Evolutionary conservation across 2,888 invertebrate genomes (phyloP).

Genomic region (Thecocarcelia acutangulata): DNA sequence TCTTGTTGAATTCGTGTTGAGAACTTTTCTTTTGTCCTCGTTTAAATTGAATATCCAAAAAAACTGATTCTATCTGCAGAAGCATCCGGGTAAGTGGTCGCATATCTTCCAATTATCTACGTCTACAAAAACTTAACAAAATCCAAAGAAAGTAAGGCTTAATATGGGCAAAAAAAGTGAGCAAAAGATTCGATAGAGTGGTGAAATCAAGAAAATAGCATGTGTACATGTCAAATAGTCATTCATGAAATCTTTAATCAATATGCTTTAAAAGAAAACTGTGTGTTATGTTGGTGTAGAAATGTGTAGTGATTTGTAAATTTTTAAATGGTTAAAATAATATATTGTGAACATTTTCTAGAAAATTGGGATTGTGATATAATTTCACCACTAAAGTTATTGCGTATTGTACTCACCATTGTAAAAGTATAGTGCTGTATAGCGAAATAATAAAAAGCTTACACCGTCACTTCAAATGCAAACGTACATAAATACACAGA

Average conservation of each 20-base stretch:
- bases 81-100: conserved; percentile 72
- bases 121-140: background rate
- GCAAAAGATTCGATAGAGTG: conserved; percentile 42
- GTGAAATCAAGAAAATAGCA: conserved; percentile 25
- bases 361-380: conserved; percentile 29
- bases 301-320: no score
- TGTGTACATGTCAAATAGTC: conserved; percentile 32
- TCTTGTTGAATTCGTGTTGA: conserved; percentile 74
- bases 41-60: conserved; percentile 68
- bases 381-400: conserved; percentile 55
- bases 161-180: conserved; percentile 55
- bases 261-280: background rate
- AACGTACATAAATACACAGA: no score
- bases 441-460: no score
- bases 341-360: conserved; percentile 1
- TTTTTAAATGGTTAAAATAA: no score
- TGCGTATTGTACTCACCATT: conserved; percentile 50
- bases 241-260: background rate
- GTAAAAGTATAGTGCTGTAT: conserved; percentile 21
- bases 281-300: no score
- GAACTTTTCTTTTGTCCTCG: conserved; percentile 69
- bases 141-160: conserved; percentile 31
- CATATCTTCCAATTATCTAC: background rate
- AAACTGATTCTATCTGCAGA: conserved; percentile 72
- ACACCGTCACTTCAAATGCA: no score